Conservation (phyloP, 2,888 invertebrate genomes). For the Caenorhabditis sp. region DNA sequence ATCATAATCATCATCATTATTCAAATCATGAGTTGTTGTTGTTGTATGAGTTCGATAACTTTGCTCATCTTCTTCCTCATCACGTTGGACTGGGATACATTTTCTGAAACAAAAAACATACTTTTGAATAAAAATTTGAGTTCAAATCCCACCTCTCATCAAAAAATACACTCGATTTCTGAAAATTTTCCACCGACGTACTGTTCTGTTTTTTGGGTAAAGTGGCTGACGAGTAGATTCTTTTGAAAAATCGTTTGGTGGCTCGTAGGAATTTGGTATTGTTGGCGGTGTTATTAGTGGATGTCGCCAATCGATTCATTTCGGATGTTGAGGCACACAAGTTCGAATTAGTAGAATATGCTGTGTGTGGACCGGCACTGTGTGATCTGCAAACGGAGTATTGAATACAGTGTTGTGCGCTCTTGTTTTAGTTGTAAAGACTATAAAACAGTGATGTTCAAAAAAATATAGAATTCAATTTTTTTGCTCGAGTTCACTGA, state of each 20-base stretch:
- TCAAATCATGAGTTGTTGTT: no score
- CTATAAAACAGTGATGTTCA: no score
- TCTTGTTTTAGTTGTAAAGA: no score
- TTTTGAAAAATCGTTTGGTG: conserved; percentile 67
- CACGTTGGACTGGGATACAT: background rate
- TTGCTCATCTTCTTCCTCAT: conserved; percentile 4
- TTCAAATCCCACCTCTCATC: conserved; percentile 13
- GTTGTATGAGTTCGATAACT: conserved; percentile 21
- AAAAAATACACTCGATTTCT: conserved; percentile 30
- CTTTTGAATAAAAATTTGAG: background rate
- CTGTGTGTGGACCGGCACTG: conserved; percentile 51
- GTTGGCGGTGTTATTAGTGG: conserved; percentile 21
- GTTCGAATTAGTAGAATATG: conserved; percentile 33
- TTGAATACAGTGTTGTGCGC: no score
- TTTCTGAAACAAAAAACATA: background rate
- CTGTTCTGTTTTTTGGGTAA: conserved; percentile 55
- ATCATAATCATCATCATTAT: conserved; percentile 21
- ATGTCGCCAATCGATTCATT: conserved; percentile 37
- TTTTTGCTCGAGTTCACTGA: no score
- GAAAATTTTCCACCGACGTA: conserved; percentile 34
- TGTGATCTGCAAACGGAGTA: conserved; percentile 53
- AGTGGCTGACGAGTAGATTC: conserved; percentile 66
- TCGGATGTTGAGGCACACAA: conserved; percentile 45
- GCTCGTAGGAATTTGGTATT: conserved; percentile 53
- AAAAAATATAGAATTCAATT: no score